Evolutionary conservation across 64 coral and sea anemone species (phyloP), one percentile per base, ranked within the genome.

Genomic region (Actinia tenebrosa): DNA sequence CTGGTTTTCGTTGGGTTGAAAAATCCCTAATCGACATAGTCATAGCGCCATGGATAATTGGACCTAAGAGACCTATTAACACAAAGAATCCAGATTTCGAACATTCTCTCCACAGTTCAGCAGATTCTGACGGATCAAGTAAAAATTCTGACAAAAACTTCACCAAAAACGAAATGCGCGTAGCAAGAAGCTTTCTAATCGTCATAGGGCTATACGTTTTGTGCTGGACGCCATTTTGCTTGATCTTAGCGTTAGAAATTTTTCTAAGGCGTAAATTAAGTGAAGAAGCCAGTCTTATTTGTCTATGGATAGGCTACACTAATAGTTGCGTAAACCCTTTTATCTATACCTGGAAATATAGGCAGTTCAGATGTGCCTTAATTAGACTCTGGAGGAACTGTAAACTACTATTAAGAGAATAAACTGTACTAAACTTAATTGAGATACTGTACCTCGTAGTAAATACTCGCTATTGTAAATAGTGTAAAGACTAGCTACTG

Each of bases 341-440:
- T 19, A 80, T 93, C 44, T 93, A 93, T 56, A 89, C 91, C 10
- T 93, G 91, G 91, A 93, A 93, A 37, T 93, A 93, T 71, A 89
- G 86, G 42, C 91, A 93, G 56, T 93, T 93, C 44, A 82, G 91
- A 52, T 43, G 60, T 7, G 87, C 91, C 55, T 85, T 89, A 30
- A 22, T 87, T 58, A 47, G 56, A 19, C 42, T 42, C 71, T 91
- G 47, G 7, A 18, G 80, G 18, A 79, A 81, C 63, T 58, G 10
- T 11, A 16, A n/a, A n/a, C n/a, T n/a, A n/a, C n/a, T n/a, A n/a
- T n/a, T n/a, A n/a, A 54, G 53, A 54, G 10, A 54, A 54, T 54
- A 54, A 54, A 54, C 53, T 54, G 53, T 54, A 54, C 53, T 54
- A 54, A 10, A n/a, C n/a, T n/a, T n/a, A n/a, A n/a, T n/a, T n/a